phyloP scores from a whole-genome alignment of 2,113 vertebrate genomes.

The Cacatua alba region DNA sequence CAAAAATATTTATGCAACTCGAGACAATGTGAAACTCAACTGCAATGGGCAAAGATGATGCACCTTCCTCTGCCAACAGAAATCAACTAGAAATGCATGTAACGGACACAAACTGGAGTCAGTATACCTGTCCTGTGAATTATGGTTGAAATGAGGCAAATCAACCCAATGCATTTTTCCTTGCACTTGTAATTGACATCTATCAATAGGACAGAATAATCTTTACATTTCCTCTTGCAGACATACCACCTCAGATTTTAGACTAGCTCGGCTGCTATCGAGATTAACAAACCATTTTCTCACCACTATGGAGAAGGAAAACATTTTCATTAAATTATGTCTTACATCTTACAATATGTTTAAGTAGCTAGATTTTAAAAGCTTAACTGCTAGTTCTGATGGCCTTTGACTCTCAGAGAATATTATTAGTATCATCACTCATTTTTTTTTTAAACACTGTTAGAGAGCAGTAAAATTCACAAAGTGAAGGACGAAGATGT shows the following conservation, averaged over 20 bases:
- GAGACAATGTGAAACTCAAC: neutral
- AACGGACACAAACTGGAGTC: neutral
- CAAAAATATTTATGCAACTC: neutral
- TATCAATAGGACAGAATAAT: neutral
- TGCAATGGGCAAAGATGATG: neutral
- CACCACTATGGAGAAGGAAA: neutral
- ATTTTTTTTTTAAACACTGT: neutral
- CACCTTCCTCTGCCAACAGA: neutral
- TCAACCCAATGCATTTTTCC: neutral
- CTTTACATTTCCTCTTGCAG: neutral
- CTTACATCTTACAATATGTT: neutral
- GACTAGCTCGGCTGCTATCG: neutral
- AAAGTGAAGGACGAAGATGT: neutral
- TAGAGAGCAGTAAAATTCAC: neutral
- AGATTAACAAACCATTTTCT: neutral
- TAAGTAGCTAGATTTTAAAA: neutral
- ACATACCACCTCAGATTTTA: neutral
- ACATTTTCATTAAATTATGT: neutral
- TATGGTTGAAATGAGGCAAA: neutral
- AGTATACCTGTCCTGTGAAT: neutral
- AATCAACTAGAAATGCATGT: neutral
- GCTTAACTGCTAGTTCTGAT: neutral
- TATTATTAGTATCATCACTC: neutral
- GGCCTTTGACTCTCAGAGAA: neutral
- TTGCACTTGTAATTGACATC: neutral